phyloP scores from a whole-genome alignment of 2,797 vertebrate genomes.

The Monodelphis domestica region DNA sequence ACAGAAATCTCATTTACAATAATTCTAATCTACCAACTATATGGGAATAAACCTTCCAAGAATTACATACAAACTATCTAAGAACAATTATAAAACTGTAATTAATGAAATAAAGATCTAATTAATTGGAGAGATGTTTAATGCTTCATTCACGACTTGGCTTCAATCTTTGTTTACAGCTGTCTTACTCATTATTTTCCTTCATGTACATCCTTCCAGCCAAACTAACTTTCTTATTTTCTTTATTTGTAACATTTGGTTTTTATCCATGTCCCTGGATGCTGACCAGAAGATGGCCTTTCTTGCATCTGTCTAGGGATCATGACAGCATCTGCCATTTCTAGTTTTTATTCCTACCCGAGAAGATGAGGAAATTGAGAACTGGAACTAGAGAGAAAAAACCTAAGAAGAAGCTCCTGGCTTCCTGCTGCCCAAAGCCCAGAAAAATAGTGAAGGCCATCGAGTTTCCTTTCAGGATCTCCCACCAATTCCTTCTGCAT shows the following conservation, averaged over 20 bases:
- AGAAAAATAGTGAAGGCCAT: background rate
- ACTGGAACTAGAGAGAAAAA: background rate
- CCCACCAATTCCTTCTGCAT: background rate
- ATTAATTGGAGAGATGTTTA: background rate
- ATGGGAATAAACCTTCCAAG: background rate
- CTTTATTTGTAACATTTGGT: background rate
- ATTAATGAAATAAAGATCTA: background rate
- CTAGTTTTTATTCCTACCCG: background rate
- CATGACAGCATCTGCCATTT: background rate
- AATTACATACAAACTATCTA: background rate
- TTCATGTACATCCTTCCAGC: background rate
- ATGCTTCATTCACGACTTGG: background rate
- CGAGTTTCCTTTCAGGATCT: background rate
- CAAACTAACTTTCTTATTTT: background rate
- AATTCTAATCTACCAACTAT: background rate
- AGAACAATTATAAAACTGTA: background rate
- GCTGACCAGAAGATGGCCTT: too few species aligned
- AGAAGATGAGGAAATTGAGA: background rate
- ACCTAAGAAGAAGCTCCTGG: background rate
- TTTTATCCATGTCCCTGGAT: background rate
- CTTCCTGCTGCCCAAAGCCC: background rate
- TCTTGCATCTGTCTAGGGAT: background rate
- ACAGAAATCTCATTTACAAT: background rate
- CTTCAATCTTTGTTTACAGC: background rate
- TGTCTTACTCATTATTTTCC: background rate